Percentiles rank a stretch among this genome's conserved stretches.
Evolutionary conservation across 2,113 vertebrate species (phyloP).

Genomic region (Mixornis gularis): DNA sequence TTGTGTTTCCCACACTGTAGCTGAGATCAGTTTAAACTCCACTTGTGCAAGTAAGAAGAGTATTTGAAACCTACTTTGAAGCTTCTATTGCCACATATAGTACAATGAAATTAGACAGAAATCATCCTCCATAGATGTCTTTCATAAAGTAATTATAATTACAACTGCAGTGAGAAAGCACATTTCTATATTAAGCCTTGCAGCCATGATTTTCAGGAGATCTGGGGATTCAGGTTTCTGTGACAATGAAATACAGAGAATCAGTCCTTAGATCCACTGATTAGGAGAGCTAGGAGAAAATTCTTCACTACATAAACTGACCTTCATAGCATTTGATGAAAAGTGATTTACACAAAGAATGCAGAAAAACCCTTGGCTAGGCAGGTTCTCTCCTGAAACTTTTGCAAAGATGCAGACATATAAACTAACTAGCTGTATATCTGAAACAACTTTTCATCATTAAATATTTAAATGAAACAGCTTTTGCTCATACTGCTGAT

Average conservation of each 20-base stretch:
- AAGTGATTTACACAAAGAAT: not conserved
- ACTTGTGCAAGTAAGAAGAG: not conserved
- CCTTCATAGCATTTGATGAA: not conserved
- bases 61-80: not conserved
- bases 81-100: not conserved
- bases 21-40: not conserved
- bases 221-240: not conserved
- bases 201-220: not conserved
- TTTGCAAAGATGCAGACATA: not conserved
- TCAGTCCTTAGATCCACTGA: not conserved
- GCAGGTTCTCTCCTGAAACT: not conserved
- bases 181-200: not conserved
- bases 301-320: not conserved
- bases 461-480: not conserved
- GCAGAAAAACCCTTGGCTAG: not conserved
- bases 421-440: not conserved
- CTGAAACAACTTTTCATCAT: not conserved
- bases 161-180: not conserved
- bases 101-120: not conserved
- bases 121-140: not conserved
- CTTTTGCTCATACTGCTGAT: not conserved
- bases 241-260: not conserved
- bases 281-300: not conserved
- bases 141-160: not conserved
- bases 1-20: not conserved